A percentile compares a stretch with the other conserved stretches of the same genome.
Evolutionary conservation across 2,113 vertebrate species (phyloP).

Genomic region (Chascanopsetta lugubris): DNA sequence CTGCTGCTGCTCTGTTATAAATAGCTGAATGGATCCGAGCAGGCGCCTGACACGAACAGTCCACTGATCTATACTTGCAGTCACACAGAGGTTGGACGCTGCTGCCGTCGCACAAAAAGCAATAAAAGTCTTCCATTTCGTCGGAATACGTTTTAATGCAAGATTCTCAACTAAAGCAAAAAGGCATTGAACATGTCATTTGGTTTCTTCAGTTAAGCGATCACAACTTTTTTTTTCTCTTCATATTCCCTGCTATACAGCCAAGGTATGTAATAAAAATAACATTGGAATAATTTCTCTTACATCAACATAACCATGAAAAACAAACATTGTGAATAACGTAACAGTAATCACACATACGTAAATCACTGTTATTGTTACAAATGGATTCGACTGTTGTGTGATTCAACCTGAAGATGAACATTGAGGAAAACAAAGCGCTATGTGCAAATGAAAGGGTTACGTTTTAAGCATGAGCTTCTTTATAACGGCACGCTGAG

Average conservation of each 20-base stretch:
- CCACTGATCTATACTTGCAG: slow-evolving; percentile 7
- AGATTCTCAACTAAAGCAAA: slow-evolving; percentile 68
- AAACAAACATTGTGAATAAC: slow-evolving; percentile 32
- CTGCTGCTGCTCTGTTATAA: slow-evolving; percentile 32
- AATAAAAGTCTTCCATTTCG: slow-evolving; percentile 33
- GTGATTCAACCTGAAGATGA: slow-evolving; percentile 56
- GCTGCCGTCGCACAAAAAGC: slow-evolving; percentile 11
- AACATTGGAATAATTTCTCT: slow-evolving; percentile 40
- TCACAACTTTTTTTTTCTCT: slow-evolving; percentile 20
- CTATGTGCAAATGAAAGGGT: slow-evolving; percentile 62
- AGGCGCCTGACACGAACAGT: neutral
- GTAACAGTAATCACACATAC: slow-evolving; percentile 58
- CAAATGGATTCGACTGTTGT: slow-evolving; percentile 58
- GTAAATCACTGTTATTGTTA: slow-evolving; percentile 58
- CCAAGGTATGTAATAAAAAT: slow-evolving; percentile 62
- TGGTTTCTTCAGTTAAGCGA: slow-evolving; percentile 46
- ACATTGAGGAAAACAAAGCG: slow-evolving; percentile 29
- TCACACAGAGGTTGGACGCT: neutral
- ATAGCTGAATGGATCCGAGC: slow-evolving; percentile 27
- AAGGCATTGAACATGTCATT: slow-evolving; percentile 55
- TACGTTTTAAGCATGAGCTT: slow-evolving; percentile 57
- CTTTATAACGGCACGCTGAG: slow-evolving; percentile 32
- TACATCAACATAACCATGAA: slow-evolving; percentile 46
- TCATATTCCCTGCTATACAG: slow-evolving; percentile 40
- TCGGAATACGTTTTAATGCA: slow-evolving; percentile 75